Evolutionary conservation across 2,113 vertebrate species (phyloP).

Genomic region (Monarcha castaneiventris): DNA sequence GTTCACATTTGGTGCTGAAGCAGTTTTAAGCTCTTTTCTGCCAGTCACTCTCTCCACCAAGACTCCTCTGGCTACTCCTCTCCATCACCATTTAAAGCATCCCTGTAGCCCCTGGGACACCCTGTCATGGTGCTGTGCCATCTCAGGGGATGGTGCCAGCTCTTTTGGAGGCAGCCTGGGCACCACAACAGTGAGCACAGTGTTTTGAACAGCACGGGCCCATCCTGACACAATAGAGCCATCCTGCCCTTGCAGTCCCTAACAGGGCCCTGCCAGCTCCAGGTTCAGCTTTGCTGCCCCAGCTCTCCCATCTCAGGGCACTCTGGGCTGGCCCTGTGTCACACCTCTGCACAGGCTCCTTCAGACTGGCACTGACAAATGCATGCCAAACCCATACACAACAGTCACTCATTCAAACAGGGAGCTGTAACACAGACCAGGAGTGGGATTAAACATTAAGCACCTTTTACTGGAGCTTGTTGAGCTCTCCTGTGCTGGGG

Average conservation of each 20-base stretch:
- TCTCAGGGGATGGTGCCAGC: not conserved
- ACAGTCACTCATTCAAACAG: not conserved
- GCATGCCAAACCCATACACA: not conserved
- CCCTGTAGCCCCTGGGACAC: not conserved
- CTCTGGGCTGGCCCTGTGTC: not conserved
- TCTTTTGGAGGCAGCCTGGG: not conserved
- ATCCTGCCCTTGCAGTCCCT: not conserved
- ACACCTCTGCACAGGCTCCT: not conserved
- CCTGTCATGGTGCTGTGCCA: not conserved
- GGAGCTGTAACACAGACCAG: not conserved
- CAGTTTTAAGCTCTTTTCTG: not conserved
- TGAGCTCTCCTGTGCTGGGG: not conserved
- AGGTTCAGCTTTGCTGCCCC: not conserved
- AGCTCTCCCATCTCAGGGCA: not conserved
- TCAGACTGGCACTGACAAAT: not conserved
- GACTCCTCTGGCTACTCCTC: not conserved
- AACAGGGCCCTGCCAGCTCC: not conserved
- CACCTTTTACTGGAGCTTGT: not conserved
- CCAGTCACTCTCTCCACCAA: not conserved
- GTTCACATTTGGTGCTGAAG: not conserved
- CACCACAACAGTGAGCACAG: not conserved
- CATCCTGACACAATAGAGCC: not conserved
- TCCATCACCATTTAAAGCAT: not conserved
- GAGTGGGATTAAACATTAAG: not conserved
- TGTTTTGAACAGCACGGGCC: rapidly evolving